A percentile compares a stretch with the other conserved stretches of the same genome.
Conservation (phyloP, 2,113 vertebrate genomes). For the Boleophthalmus pectinirostris region DNA sequence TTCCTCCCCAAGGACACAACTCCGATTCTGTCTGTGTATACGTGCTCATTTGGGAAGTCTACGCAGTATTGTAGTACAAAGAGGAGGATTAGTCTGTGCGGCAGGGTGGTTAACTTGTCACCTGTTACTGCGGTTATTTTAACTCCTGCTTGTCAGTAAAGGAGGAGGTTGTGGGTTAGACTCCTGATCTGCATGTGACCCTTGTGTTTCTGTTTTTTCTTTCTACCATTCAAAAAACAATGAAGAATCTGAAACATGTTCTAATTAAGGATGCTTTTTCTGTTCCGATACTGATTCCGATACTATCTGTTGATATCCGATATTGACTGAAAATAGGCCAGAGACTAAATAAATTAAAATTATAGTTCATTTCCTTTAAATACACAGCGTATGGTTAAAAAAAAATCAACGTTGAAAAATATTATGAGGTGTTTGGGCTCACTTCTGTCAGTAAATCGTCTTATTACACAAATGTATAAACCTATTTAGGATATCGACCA, state of each 20-base stretch:
- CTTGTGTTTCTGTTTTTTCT: neutral
- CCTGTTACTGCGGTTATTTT: neutral
- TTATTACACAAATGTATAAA: too few relatives aligned
- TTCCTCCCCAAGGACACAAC: slow-evolving; percentile 12
- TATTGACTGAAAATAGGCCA: too few relatives aligned
- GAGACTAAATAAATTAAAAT: too few relatives aligned
- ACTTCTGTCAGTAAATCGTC: too few relatives aligned
- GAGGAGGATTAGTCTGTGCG: neutral
- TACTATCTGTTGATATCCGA: too few relatives aligned
- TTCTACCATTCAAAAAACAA: slow-evolving; percentile 1
- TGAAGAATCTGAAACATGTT: slow-evolving; percentile 1
- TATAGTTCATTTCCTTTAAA: too few relatives aligned
- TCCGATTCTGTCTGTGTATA: slow-evolving; percentile 7
- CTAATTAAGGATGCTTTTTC: slow-evolving; percentile 1
- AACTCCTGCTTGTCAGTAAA: neutral
- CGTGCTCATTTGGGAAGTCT: slow-evolving; percentile 7
- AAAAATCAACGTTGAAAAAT: too few relatives aligned
- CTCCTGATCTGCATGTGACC: neutral
- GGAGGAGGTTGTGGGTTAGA: neutral
- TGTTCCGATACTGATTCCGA: too few relatives aligned
- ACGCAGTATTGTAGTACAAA: neutral
- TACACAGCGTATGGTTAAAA: too few relatives aligned
- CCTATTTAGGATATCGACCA: too few relatives aligned
- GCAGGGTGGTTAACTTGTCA: neutral
- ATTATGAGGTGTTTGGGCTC: too few relatives aligned